Base-by-base conservation (phyloP, 2,888 invertebrate genomes). In the Prosapia bicincta region DNA sequence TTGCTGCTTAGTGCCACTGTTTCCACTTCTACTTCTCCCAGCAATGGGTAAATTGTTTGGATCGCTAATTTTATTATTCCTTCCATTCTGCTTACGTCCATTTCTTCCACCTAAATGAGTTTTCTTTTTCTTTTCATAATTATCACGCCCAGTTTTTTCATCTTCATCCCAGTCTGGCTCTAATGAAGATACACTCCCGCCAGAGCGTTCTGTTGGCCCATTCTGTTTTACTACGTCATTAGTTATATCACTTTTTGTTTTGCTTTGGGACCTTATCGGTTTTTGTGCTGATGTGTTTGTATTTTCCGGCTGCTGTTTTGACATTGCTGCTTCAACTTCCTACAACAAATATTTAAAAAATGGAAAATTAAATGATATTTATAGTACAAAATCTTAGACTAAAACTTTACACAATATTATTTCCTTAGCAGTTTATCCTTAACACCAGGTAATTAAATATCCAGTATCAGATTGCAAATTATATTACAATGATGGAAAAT, bases 81-180 rank as follows among this genome's bases (percentile, higher is more conserved):
- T 38, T 2, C 13, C 13, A 38, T 10, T 10, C 15, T 38, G 38
- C 38, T 38, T 38, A 13, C 38, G 38, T 7, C 38, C 38, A 13
- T 38, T 38, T 1, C 74, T 66, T 15, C 69, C 9, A 1, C 25
- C 25, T 13, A 25, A 3, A 54, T 68, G 43, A 5, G 30, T 28
- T 20, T 68, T 69, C 54, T 69, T 74, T 26, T 68, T 69, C 25
- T 69, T 68, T n/a, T 20, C 72, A 10, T 25, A 25, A 66, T n/a
- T 2, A 25, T 66, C 66, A 10, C 6, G 0, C 0, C 28, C 30
- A 7, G 32, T 25, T n/a, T 20, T 7, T 28, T 79, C 79, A 20
- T 77, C 79, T 0, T 75, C 72, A 30, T 78, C 79, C 78, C 78
- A 79, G 54, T 79, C 79, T n/a, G 69, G 75, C 28, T 77, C 77